Base-by-base conservation (phyloP, 2,888 invertebrate species). In the Hecatera dysodea region DNA sequence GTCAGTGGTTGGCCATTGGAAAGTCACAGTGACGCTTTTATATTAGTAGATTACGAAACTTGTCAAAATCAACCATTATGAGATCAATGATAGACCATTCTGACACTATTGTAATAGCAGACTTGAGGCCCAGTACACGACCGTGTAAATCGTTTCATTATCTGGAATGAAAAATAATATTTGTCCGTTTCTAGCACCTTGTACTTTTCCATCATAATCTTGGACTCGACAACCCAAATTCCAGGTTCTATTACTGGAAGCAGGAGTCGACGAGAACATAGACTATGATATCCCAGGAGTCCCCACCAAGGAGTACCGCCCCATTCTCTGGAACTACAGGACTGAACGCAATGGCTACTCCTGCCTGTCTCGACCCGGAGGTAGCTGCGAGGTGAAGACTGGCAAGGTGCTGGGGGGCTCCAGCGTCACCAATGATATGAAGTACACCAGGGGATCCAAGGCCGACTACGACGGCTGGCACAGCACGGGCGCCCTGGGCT, bases 351-450 rank as follows among this genome's bases (percentile, higher is more conserved):
- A 93, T 65, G 93, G 93, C 1, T 94, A 89, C 88, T 95, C 96
- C 36, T 96, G 96, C 62, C 88, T 96, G 0, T 95, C 95, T 0
- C 84, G 95, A 33, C 93, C 95, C 57, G 93, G 94, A 22, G 95
- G 95, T 19, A 92, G 92, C 78, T 96, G 96, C 71, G 95, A 95
- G 73, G 93, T 96, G 29, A 90, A 90, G 67, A 94, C 93, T 3
- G 96, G 95, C 2, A 96, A 95, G 85, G 95, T 95, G 1, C 87
- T 96, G 0, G 96, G 96, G 7, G 96, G 96, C 0, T 95, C 96
- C 55, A 94, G 94, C 42, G 96, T 95, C 3, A 92, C 89, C 11
- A 94, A 94, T 39, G 94, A 95, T 68, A 95, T 96, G 95, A 96
- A 96, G 87, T 96, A 96, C 78, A 94, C 94, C 1, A 88, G 96